phyloP scores from a whole-genome alignment of 2,797 vertebrate genomes.

The Alcedo quadribrachys region DNA sequence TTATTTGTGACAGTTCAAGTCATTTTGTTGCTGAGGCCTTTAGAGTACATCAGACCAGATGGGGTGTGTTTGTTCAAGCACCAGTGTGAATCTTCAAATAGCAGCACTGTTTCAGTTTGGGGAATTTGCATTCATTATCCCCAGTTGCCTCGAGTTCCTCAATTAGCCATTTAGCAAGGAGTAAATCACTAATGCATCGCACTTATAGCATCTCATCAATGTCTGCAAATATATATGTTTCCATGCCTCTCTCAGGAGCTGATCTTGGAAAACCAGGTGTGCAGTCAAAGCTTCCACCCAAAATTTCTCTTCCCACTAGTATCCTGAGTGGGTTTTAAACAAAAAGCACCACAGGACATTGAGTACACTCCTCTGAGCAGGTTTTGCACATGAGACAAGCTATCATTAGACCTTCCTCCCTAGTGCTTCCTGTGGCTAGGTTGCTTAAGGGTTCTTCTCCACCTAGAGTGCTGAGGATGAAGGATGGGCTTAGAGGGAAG shows the following conservation, averaged over 20 bases:
- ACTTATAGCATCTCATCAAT: accelerated
- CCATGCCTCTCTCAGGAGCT: background rate
- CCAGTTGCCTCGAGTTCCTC: background rate
- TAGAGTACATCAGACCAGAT: background rate
- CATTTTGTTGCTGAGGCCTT: background rate
- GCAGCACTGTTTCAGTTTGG: background rate
- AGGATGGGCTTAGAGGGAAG: background rate
- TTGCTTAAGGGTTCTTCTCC: background rate
- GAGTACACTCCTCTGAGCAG: background rate
- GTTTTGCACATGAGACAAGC: background rate
- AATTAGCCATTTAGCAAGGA: background rate
- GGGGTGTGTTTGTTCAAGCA: background rate
- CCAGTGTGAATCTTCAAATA: background rate
- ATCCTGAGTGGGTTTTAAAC: background rate
- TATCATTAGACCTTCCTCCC: background rate
- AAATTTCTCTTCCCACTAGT: background rate
- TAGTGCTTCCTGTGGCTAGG: background rate
- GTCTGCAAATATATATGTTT: background rate
- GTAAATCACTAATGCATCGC: background rate
- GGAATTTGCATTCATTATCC: conserved; percentile 34
- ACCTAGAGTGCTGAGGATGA: background rate
- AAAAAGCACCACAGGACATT: background rate
- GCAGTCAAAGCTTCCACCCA: background rate
- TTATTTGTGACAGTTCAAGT: background rate
- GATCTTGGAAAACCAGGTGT: background rate